Conservation (phyloP, 1,140 invertebrate genomes). For the Procambarus clarkii region DNA sequence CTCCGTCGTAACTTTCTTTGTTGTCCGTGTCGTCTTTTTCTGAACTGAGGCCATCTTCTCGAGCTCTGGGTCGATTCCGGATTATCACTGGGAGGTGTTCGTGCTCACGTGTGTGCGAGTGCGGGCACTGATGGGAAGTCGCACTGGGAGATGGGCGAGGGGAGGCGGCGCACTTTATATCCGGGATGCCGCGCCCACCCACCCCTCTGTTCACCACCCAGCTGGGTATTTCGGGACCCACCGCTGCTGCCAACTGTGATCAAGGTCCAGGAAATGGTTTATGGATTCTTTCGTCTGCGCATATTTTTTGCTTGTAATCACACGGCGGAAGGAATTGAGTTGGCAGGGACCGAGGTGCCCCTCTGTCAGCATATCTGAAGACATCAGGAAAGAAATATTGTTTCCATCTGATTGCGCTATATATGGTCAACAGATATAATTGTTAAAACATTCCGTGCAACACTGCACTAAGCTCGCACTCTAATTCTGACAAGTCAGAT, state of each 20-base stretch:
- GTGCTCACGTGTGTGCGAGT: not conserved
- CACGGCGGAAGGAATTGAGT: not conserved
- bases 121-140: not conserved
- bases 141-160: not conserved
- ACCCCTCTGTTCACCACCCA: constrained; percentile 11
- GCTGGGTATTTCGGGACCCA: constrained; percentile 28
- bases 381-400: no score
- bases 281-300: constrained; percentile 49
- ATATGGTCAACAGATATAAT: no score
- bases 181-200: constrained; percentile 18
- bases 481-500: no score
- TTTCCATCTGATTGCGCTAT: no score
- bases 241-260: constrained; percentile 33
- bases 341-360: no score
- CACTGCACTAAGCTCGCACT: no score
- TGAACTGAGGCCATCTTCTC: constrained; percentile 17
- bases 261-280: constrained; percentile 54
- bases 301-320: not conserved
- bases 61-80: not conserved
- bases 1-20: constrained; percentile 26
- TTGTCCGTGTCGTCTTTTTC: constrained; percentile 26
- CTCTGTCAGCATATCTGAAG: no score
- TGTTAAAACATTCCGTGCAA: no score
- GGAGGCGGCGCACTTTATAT: constrained; percentile 10
- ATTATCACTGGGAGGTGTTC: constrained; percentile 2